phyloP scores from a whole-genome alignment of 2,888 invertebrate genomes.

The Chalcis sispes region DNA sequence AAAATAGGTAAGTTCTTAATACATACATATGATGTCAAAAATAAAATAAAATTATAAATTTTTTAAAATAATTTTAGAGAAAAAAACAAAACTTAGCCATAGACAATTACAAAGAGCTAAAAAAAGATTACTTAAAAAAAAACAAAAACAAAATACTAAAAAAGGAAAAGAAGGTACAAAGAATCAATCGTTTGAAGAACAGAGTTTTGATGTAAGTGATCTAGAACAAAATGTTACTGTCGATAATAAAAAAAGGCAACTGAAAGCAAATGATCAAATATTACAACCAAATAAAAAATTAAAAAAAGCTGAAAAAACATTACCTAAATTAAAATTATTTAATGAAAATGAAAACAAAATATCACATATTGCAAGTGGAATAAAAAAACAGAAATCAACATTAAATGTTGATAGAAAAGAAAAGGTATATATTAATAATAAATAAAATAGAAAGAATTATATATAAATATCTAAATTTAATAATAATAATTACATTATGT shows the following conservation, averaged over 20 bases:
- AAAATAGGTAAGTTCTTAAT: constrained; percentile 74
- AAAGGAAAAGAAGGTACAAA: constrained; percentile 33
- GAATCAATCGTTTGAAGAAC: constrained; percentile 32
- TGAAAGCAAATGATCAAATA: constrained; percentile 11
- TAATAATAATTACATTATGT: too few species aligned
- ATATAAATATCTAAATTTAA: too few species aligned
- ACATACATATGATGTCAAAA: constrained; percentile 16
- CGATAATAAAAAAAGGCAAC: constrained; percentile 50
- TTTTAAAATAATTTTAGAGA: constrained; percentile 69
- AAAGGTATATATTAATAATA: too few species aligned
- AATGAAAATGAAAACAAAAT: constrained; percentile 27
- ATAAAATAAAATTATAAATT: constrained; percentile 21
- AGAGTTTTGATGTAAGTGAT: constrained; percentile 34
- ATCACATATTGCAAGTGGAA: background rate
- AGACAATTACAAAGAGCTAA: constrained; percentile 83
- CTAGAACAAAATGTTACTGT: background rate
- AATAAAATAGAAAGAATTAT: too few species aligned
- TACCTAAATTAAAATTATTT: constrained; percentile 44
- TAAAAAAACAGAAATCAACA: constrained; percentile 22
- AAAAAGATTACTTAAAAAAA: constrained; percentile 76
- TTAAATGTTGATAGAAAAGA: background rate
- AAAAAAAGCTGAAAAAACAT: constrained; percentile 48
- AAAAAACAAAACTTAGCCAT: constrained; percentile 81
- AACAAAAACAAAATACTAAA: constrained; percentile 58
- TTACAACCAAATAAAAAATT: constrained; percentile 56